Evolutionary conservation across 1,140 invertebrate genomes (phyloP).

Genomic region (Cotesia chilonis): DNA sequence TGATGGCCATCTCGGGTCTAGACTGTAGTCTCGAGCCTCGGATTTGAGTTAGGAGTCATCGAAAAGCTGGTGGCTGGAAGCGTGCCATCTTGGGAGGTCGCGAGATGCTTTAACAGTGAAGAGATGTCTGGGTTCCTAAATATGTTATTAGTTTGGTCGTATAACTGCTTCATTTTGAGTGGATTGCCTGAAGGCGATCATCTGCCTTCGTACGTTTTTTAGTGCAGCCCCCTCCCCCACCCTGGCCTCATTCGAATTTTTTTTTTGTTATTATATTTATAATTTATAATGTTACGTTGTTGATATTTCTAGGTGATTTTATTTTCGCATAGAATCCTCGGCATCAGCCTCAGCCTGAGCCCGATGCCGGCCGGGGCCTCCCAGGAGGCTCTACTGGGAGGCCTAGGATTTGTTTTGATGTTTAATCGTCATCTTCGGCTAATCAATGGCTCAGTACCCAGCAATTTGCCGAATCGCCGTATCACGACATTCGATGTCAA

Average conservation of each 20-base stretch:
- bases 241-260: neutral
- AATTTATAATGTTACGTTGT: neutral
- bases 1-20: too few relatives aligned
- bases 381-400: conserved; percentile 43
- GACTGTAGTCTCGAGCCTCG: too few relatives aligned
- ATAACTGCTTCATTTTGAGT: conserved; percentile 49
- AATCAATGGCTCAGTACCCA: conserved; percentile 40
- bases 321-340: too few relatives aligned
- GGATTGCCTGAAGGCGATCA: conserved; percentile 21
- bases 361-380: conserved; percentile 26
- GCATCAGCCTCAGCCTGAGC: too few relatives aligned
- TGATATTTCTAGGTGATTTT: too few relatives aligned
- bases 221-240: neutral
- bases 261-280: too few relatives aligned
- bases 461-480: conserved; percentile 32
- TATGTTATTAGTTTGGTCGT: conserved; percentile 49
- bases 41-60: too few relatives aligned
- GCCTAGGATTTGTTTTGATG: conserved; percentile 38
- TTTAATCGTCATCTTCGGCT: conserved; percentile 43
- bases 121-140: conserved; percentile 39
- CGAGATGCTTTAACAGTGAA: conserved; percentile 30
- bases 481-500: conserved; percentile 22
- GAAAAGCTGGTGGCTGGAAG: conserved; percentile 32
- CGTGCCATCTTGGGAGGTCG: conserved; percentile 46
- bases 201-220: conserved; percentile 4